phyloP scores from a whole-genome alignment of 2,888 invertebrate species.

The Holacanthella duospinosa region DNA sequence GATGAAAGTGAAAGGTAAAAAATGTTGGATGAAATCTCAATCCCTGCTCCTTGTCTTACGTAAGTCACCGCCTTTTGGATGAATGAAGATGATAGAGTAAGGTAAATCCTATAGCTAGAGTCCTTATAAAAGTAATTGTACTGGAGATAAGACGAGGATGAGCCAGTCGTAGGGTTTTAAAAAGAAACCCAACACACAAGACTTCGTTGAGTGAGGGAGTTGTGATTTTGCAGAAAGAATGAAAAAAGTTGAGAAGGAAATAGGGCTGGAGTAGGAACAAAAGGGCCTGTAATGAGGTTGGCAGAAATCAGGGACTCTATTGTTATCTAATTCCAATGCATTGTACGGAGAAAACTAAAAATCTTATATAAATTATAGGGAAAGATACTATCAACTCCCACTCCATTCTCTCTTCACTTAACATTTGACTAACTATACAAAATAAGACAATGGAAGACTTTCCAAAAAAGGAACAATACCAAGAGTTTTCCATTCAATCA shows the following conservation, averaged over 20 bases:
- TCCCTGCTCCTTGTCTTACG: slow-evolving; percentile 1
- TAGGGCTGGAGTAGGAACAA: slow-evolving; percentile 34
- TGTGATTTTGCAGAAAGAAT: slow-evolving; percentile 23
- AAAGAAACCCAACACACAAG: background rate
- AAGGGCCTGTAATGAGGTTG: slow-evolving; percentile 37
- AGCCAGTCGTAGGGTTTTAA: too few species aligned
- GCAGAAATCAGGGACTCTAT: slow-evolving; percentile 36
- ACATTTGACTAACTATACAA: too few species aligned
- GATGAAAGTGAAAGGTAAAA: background rate
- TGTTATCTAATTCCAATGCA: slow-evolving; percentile 37
- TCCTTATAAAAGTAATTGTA: background rate
- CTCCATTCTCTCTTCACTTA: too few species aligned
- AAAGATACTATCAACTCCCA: too few species aligned
- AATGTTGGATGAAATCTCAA: background rate
- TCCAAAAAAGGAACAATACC: too few species aligned
- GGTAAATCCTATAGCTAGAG: background rate
- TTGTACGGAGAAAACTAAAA: slow-evolving; percentile 20
- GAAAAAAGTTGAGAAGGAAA: slow-evolving; percentile 20
- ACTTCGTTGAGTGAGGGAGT: slow-evolving; percentile 3
- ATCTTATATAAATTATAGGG: background rate
- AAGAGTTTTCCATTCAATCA: too few species aligned
- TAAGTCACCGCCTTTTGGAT: background rate
- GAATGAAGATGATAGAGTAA: background rate
- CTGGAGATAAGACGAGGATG: too few species aligned
- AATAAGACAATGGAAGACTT: too few species aligned